phyloP scores from a whole-genome alignment of 2,113 vertebrate genomes.

The Salvelinus sp. region DNA sequence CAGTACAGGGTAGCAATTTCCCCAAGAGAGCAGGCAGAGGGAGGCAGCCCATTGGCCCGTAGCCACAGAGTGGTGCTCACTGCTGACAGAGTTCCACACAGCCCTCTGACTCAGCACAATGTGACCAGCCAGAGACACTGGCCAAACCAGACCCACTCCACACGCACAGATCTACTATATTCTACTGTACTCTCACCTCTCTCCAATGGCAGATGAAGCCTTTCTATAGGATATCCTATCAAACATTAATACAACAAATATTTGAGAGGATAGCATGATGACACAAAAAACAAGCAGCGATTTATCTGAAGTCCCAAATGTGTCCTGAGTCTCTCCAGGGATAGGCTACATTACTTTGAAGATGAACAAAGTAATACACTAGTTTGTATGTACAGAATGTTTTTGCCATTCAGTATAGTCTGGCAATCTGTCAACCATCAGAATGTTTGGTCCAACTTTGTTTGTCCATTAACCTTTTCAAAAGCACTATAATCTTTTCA shows the following conservation, averaged over 20 bases:
- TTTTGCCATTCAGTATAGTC: not conserved
- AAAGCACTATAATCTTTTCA: slow-evolving; percentile 12
- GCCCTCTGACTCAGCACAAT: slow-evolving; percentile 65
- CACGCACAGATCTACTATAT: slow-evolving; percentile 2
- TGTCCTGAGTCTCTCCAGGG: not conserved
- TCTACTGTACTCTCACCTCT: slow-evolving; percentile 26
- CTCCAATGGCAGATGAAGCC: slow-evolving; percentile 31
- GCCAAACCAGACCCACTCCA: slow-evolving; percentile 26
- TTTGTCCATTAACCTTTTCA: not conserved
- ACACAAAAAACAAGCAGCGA: no score
- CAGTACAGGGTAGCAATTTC: slow-evolving; percentile 36
- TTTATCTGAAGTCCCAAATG: not conserved
- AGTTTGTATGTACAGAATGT: not conserved
- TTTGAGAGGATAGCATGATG: not conserved
- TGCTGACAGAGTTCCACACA: slow-evolving; percentile 61
- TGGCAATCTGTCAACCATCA: not conserved
- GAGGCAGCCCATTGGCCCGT: slow-evolving; percentile 37
- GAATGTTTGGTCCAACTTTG: not conserved
- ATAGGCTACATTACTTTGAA: not conserved
- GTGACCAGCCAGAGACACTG: slow-evolving; percentile 41
- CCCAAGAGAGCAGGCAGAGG: slow-evolving; percentile 25
- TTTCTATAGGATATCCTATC: slow-evolving; percentile 25
- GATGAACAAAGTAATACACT: not conserved
- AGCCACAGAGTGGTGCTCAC: slow-evolving; percentile 38
- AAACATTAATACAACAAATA: not conserved